These are phyloP conservation scores for Cryptophagus acutangulus DNA, from an alignment of 2,888 invertebrate species.

Conservation along the genomic window DNA sequence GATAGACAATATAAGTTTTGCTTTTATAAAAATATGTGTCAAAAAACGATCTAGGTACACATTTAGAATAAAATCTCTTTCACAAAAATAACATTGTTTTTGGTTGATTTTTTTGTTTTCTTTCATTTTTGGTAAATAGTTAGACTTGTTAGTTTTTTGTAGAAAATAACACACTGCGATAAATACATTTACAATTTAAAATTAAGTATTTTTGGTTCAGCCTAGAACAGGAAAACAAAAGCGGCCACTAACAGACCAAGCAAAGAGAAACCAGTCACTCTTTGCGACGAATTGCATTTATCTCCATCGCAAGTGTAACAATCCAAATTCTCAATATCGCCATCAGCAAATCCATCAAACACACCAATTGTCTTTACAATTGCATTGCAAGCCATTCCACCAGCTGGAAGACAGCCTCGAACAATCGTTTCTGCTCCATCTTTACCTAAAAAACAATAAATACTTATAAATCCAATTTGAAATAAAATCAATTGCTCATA, in stretches of 20 bases:
- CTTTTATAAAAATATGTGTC: no score
- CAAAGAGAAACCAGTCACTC: conserved; percentile 27
- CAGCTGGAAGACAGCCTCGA: conserved; percentile 35
- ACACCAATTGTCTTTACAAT: conserved; percentile 34
- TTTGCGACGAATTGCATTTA: conserved; percentile 40
- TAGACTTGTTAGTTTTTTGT: no score
- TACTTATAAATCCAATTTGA: neutral
- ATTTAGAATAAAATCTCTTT: no score
- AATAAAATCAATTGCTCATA: neutral
- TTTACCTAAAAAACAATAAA: conserved; percentile 28
- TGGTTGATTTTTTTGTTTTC: no score
- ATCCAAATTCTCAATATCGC: conserved; percentile 25
- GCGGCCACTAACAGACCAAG: conserved; percentile 35
- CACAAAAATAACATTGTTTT: neutral
- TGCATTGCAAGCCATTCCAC: conserved; percentile 32
- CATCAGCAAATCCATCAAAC: conserved; percentile 22
- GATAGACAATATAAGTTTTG: no score
- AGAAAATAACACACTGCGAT: no score
- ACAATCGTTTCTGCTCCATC: conserved; percentile 37
- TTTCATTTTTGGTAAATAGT: no score
- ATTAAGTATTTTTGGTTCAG: no score
- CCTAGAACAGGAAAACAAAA: conserved; percentile 38
- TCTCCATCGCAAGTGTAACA: conserved; percentile 40
- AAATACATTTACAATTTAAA: no score
- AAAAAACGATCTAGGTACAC: no score